Evolutionary conservation across 2,113 vertebrate genomes (phyloP).

Genomic region (Ictalurus punctatus): DNA sequence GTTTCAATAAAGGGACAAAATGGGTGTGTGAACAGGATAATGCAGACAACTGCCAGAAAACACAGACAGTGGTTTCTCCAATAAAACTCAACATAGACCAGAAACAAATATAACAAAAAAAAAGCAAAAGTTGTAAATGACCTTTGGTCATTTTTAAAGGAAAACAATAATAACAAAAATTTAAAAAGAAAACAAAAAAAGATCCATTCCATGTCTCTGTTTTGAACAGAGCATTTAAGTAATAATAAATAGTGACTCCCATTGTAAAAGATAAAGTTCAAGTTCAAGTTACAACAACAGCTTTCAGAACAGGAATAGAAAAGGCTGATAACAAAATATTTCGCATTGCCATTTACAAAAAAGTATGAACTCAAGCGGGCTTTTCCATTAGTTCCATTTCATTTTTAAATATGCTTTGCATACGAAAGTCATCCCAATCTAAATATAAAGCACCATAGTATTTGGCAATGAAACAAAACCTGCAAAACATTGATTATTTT

Average conservation of each 20-base stretch:
- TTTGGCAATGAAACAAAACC: constrained; percentile 98
- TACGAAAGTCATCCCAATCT: constrained; percentile 99
- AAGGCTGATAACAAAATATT: constrained; percentile 99
- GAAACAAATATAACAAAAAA: constrained; percentile 92
- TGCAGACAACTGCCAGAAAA: constrained; percentile 99
- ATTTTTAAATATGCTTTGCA: constrained; percentile 98
- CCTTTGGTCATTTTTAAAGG: constrained; percentile 93
- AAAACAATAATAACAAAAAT: constrained; percentile 71
- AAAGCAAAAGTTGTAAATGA: constrained; percentile 92
- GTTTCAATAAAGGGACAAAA: constrained; percentile 99
- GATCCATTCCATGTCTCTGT: constrained; percentile 91
- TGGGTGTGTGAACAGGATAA: constrained; percentile 99
- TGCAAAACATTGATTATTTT: constrained; percentile 86
- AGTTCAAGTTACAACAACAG: constrained; percentile 99
- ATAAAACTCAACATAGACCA: constrained; percentile 99
- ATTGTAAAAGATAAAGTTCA: constrained; percentile 99
- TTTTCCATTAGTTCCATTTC: constrained; percentile 79
- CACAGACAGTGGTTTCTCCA: constrained; percentile 99
- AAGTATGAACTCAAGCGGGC: constrained; percentile 97
- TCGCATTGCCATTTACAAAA: constrained; percentile 99
- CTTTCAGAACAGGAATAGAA: constrained; percentile 99
- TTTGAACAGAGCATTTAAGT: constrained; percentile 95
- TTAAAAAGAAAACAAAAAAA: constrained; percentile 69
- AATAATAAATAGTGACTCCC: constrained; percentile 99
- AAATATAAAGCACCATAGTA: constrained; percentile 99